A percentile compares a stretch with the other conserved stretches of the same genome.
These are phyloP conservation scores for Scyliorhinus canicula DNA, from an alignment of 2,797 vertebrate genomes.

Conservation along the genomic window DNA sequence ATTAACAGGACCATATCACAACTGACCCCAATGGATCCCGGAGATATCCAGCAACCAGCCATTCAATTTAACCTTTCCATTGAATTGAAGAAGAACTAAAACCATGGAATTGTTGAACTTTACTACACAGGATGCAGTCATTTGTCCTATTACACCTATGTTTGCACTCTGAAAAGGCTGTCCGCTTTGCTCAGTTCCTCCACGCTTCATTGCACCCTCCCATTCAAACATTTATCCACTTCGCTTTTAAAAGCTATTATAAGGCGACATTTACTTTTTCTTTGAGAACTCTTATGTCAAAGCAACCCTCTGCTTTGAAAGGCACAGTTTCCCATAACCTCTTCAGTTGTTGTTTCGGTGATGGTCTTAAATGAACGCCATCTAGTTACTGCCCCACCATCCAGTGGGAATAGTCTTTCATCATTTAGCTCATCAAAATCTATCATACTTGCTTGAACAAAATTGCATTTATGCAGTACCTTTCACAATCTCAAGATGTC, in stretches of 20 bases:
- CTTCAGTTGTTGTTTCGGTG: slow-evolving; percentile 40
- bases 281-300: no score
- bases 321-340: neutral
- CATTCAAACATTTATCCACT: neutral
- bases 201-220: neutral
- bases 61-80: neutral
- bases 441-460: neutral
- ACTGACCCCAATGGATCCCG: neutral
- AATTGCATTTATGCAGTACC: neutral
- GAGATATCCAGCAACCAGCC: neutral
- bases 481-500: neutral
- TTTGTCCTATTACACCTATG: neutral
- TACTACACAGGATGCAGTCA: neutral
- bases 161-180: neutral
- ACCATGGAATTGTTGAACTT: neutral
- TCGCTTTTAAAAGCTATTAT: neutral
- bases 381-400: slow-evolving; percentile 39
- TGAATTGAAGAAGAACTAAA: neutral
- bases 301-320: neutral
- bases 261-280: neutral
- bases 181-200: neutral
- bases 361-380: slow-evolving; percentile 34
- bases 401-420: neutral
- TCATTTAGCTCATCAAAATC: neutral
- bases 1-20: neutral